Conservation (phyloP, 2,797 vertebrate species). For the Brachyalestes nurse region DNA sequence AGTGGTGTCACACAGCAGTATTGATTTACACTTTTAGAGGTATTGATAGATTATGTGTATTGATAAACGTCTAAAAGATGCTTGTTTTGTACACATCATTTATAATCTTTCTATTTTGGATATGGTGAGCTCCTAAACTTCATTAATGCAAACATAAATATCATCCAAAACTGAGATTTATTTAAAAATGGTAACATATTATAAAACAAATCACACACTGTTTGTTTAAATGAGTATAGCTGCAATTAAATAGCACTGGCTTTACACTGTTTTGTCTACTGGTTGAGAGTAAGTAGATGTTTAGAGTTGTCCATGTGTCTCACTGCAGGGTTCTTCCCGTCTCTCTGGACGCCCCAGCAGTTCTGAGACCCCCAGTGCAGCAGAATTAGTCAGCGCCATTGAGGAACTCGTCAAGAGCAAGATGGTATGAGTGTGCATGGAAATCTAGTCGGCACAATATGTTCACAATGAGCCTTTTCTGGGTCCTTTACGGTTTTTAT, state of each 20-base stretch:
- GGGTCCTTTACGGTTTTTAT: background rate
- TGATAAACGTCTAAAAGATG: too few species aligned
- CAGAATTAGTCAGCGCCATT: constrained; percentile 97
- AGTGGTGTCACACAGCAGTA: background rate
- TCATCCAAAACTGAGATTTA: background rate
- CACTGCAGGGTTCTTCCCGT: constrained; percentile 86
- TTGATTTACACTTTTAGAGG: background rate
- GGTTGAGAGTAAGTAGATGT: background rate
- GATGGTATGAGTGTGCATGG: constrained; percentile 81
- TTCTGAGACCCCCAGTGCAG: constrained; percentile 95
- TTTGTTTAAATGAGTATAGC: background rate
- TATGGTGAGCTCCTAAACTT: background rate
- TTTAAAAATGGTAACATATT: too few species aligned
- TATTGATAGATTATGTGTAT: background rate
- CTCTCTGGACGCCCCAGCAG: constrained; percentile 89
- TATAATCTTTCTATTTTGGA: background rate
- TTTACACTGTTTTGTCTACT: too few species aligned
- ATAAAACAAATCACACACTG: too few species aligned
- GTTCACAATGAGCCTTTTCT: background rate
- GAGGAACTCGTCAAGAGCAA: constrained; percentile 99
- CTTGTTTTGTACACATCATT: background rate
- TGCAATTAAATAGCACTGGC: background rate
- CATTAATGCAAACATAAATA: background rate
- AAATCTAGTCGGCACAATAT: background rate
- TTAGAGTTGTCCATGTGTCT: background rate